phyloP scores from a whole-genome alignment of 2,797 vertebrate species.

The Pangasius larnaudii region DNA sequence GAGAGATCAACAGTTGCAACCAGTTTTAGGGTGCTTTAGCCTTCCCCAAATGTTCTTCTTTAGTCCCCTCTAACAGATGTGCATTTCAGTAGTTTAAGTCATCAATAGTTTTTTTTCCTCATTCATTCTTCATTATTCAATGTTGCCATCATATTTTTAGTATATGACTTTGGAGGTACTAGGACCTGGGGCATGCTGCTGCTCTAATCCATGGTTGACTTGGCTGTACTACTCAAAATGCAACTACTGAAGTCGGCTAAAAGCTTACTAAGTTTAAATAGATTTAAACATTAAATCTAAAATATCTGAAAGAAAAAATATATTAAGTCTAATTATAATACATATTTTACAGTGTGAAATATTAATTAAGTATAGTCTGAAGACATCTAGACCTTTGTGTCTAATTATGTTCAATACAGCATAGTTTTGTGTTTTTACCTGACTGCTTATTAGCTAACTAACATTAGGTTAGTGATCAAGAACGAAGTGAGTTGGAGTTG shows the following conservation, averaged over 20 bases:
- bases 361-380: background rate
- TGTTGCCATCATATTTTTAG: background rate
- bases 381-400: background rate
- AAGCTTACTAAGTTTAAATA: too few species aligned
- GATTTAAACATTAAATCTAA: too few species aligned
- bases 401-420: background rate
- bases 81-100: background rate
- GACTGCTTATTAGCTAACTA: background rate
- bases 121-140: background rate
- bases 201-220: background rate
- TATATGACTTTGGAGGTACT: background rate
- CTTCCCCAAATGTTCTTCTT: background rate
- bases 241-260: too few species aligned
- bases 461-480: too few species aligned
- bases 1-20: background rate
- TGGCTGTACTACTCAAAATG: background rate
- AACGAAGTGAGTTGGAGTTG: background rate
- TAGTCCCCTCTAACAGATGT: background rate
- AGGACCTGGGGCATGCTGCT: background rate
- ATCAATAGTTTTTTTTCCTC: background rate
- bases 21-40: background rate
- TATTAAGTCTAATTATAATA: background rate
- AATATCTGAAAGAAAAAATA: background rate
- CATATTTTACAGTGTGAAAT: background rate
- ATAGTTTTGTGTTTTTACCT: background rate